Evolutionary conservation across 2,888 invertebrate genomes (phyloP).

Genomic region (Dasysyrphus tricinctus): DNA sequence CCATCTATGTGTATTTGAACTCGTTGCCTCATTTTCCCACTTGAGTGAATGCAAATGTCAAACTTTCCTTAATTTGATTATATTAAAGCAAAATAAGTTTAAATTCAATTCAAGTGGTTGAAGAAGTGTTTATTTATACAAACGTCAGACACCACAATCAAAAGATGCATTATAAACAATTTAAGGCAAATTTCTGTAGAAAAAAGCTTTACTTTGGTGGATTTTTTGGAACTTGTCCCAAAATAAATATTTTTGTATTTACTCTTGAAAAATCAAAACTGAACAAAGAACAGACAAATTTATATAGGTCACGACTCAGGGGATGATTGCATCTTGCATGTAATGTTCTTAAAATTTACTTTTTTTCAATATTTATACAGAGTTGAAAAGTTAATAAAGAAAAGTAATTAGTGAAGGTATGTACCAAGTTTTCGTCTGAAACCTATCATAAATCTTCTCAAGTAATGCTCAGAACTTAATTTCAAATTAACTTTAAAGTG

Average conservation of each 20-base stretch:
- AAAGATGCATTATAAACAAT: neutral
- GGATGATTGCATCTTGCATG: neutral
- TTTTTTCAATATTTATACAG: too few species aligned
- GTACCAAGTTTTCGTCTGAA: too few species aligned
- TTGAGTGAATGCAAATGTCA: slow-evolving; percentile 45
- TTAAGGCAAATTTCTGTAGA: neutral
- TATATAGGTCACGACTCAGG: neutral
- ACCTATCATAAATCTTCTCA: too few species aligned
- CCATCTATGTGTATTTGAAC: neutral
- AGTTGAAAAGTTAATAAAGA: too few species aligned
- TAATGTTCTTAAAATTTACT: neutral
- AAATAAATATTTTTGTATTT: neutral
- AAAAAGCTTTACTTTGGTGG: neutral
- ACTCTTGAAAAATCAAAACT: neutral
- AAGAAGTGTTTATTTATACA: neutral
- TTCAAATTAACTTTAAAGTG: too few species aligned
- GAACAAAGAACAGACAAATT: neutral
- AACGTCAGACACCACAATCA: neutral
- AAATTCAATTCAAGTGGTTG: neutral
- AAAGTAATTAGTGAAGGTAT: too few species aligned
- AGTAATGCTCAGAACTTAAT: too few species aligned
- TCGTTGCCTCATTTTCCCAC: slow-evolving; percentile 13
- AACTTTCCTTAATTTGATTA: neutral
- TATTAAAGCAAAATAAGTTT: neutral
- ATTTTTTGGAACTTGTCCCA: slow-evolving; percentile 12